Conservation (phyloP, 2,888 invertebrate genomes). For the Agapostemon virescens region DNA sequence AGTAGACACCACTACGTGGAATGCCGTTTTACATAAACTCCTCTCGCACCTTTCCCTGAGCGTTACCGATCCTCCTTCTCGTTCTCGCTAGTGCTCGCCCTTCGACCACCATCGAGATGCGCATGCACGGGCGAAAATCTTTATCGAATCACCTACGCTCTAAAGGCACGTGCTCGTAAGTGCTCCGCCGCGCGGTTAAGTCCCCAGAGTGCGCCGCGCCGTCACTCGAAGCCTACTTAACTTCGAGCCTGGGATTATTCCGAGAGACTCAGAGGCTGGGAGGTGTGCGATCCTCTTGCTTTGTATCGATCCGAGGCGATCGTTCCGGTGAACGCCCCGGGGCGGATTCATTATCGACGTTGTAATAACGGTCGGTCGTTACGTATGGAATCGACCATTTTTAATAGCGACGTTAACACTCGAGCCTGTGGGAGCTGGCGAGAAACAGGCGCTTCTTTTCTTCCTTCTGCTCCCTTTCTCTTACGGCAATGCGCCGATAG, state of each 20-base stretch:
- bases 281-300: constrained; percentile 47
- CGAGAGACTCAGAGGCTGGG: constrained; percentile 48
- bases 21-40: constrained; percentile 74
- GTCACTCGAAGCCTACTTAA: constrained; percentile 26
- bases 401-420: constrained; percentile 1
- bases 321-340: neutral
- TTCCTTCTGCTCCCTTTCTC: neutral
- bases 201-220: constrained; percentile 34
- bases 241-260: constrained; percentile 23
- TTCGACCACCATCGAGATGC: constrained; percentile 59
- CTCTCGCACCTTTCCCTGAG: constrained; percentile 46
- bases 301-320: constrained; percentile 20
- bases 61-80: constrained; percentile 27
- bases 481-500: neutral
- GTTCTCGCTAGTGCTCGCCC: constrained; percentile 38
- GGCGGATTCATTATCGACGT: constrained; percentile 10
- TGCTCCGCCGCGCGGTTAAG: constrained; percentile 58
- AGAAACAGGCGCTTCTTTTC: neutral
- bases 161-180: constrained; percentile 62
- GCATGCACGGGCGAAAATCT: constrained; percentile 46
- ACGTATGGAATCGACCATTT: neutral
- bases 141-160: constrained; percentile 64
- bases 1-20: constrained; percentile 72
- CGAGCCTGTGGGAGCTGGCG: neutral
- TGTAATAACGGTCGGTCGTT: neutral